Evolutionary conservation across 2,888 invertebrate species (phyloP).

Genomic region (Phytoseiulus persimilis): DNA sequence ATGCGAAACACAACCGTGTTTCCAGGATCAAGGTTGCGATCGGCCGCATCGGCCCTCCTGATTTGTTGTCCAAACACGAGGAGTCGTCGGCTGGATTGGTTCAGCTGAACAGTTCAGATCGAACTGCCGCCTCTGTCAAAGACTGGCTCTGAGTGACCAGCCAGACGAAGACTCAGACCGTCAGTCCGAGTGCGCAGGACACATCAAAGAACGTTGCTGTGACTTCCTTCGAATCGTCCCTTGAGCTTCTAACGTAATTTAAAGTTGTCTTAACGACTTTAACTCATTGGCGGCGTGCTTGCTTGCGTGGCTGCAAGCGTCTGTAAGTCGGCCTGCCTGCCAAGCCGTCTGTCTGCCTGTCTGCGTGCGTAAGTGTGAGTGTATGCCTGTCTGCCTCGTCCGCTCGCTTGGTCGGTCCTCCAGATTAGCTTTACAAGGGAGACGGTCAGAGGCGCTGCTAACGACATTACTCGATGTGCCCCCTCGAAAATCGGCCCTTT

Average conservation of each 20-base stretch:
- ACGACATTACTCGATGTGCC: not conserved
- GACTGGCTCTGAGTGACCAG: constrained; percentile 5
- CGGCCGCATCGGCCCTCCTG: not conserved
- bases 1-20: too few species aligned
- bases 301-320: not conserved
- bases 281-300: constrained; percentile 23
- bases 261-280: constrained; percentile 39
- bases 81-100: not conserved
- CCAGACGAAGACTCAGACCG: not conserved
- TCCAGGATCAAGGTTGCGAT: too few species aligned
- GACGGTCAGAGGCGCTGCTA: not conserved
- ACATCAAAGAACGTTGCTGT: constrained; percentile 5
- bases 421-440: constrained; percentile 5
- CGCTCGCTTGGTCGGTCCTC: not conserved
- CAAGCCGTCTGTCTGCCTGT: not conserved
- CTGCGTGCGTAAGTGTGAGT: not conserved
- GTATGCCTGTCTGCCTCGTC: not conserved
- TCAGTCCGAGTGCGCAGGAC: not conserved
- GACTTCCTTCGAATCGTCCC: not conserved
- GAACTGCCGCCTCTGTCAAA: not conserved
- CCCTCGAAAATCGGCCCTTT: not conserved
- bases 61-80: not conserved
- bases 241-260: constrained; percentile 29
- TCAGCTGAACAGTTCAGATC: not conserved
- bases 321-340: not conserved